Evolutionary conservation across 2,888 invertebrate species (phyloP), one percentile per base, ranked within the genome.

Genomic region (Agriotes lineatus): DNA sequence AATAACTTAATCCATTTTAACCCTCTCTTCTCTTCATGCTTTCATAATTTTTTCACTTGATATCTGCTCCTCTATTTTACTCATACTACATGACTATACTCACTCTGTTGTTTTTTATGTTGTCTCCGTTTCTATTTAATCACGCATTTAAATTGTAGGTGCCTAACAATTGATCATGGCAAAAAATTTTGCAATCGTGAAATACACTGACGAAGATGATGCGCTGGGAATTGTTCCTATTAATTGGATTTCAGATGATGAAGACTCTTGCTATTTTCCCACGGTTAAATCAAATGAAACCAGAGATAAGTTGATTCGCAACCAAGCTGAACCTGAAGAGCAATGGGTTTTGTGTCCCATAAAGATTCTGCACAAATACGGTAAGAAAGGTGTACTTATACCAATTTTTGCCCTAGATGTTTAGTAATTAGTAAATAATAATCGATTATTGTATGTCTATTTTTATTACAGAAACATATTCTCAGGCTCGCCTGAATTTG

Each of bases 381-480:
- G 56, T 56, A 19, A 37, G 48, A 14, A 48, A 44, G 6, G 37
- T 25, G 25, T 44, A 18, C 16, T 18, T 44, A 10, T 45, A 22
- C 20, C 9, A 20, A 45, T 45, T 45, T 19, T 45, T 18, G 45
- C 16, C 37, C 2, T 2, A 37, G n/a, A 37, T 37, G 37, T n/a
- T 39, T 3, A 22, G 19, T 48, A 48, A 18, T n/a, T 48, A 48
- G 20, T 48, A 10, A n/a, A 22, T 19, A 12, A 25, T 20, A 48
- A 12, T 48, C 25, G 25, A 12, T 16, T 44, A 44, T 18, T 19
- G 14, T 50, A 16, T 50, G 9, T 50, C 14, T 48, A 25, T 50
- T 18, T 25, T 50, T 7, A 25, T 50, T 59, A 30, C 37, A 44
- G 59, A 59, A 44, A 59, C 44, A 19, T 59, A 59, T 45, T 19